Evolutionary conservation across 2,797 vertebrate genomes (phyloP), one percentile per base, ranked within the genome.

Genomic region (Cynodonichthys magdalenae): DNA sequence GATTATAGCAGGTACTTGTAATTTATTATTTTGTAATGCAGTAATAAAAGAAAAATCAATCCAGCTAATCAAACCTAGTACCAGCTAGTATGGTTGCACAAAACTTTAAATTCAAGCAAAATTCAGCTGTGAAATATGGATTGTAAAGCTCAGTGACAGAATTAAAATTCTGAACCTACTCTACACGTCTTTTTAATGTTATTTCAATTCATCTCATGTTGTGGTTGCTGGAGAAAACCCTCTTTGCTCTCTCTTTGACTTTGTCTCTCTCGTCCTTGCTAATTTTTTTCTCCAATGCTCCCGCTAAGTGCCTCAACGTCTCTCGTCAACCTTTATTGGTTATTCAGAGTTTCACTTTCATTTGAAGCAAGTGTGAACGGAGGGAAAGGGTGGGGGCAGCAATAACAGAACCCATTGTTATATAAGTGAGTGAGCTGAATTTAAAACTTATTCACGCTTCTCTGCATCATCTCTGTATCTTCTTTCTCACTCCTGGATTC

Each of bases 251-350:
- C 48, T 9, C 39, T n/a, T 4, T 1, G 41, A 51, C 34, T 29
- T 63, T 39, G 20, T 61, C n/a, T 1, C 20, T 2, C 17, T 52
- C 24, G 0, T 62, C 48, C 34, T 63, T 57, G 15, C 15, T 69
- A 39, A 72, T 66, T 58, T 19, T 6, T 41, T 17, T 44, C 28
- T 42, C 50, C 27, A 12, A 46, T 53, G 24, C 3, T 53, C 17
- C 15, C 19, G 59, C 55, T 27, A 50, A 47, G 61, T 0, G 0
- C 71, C 56, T 29, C 49, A 1, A 0, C 53, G 6, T 39, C 44
- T 34, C 54, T 54, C 29, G 41, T 69, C 55, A 61, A 74, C 48
- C 54, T 68, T 71, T 66, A 44, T 41, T 62, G 53, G 5, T 64
- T 59, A 36, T 68, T 39, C 36, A 39, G 36, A 39, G 36, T 39